phyloP scores from a whole-genome alignment of 2,113 vertebrate genomes.

The Thermophis baileyi region DNA sequence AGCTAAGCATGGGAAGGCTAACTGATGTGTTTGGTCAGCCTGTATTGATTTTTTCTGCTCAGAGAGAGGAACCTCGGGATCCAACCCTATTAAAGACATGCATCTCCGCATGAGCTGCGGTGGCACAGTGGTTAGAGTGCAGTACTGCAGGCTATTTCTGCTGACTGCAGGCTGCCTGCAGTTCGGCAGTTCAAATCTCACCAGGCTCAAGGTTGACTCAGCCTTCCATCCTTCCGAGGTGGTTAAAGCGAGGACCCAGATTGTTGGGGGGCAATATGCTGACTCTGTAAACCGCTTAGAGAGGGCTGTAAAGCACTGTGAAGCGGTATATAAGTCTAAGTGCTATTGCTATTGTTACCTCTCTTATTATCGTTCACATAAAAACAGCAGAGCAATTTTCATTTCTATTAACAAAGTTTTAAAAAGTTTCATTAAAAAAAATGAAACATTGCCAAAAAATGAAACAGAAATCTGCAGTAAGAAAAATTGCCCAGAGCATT shows the following conservation, averaged over 20 bases:
- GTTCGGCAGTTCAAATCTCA: no score
- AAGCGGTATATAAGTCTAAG: no score
- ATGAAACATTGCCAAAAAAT: slow-evolving; percentile 50
- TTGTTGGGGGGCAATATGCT: no score
- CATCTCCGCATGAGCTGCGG: not conserved
- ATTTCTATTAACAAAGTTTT: slow-evolving; percentile 47
- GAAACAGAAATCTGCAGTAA: slow-evolving; percentile 37
- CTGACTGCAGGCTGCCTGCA: no score
- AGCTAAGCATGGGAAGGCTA: not conserved
- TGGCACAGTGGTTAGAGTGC: no score
- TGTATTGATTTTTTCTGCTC: not conserved
- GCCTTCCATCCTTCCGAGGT: no score
- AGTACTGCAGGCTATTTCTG: no score
- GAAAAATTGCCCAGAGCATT: not conserved
- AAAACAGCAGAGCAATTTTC: slow-evolving; percentile 37
- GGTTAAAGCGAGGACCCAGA: no score
- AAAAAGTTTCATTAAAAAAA: slow-evolving; percentile 47
- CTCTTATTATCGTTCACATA: slow-evolving; percentile 34
- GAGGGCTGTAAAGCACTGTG: no score
- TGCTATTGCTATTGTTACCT: no score
- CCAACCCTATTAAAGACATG: slow-evolving; percentile 28
- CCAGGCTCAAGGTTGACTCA: no score
- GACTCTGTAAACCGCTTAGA: no score
- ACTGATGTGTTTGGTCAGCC: not conserved
- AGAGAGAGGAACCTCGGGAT: not conserved